Evolutionary conservation across 2,797 vertebrate genomes (phyloP).

Genomic region (Margarornis squamiger): DNA sequence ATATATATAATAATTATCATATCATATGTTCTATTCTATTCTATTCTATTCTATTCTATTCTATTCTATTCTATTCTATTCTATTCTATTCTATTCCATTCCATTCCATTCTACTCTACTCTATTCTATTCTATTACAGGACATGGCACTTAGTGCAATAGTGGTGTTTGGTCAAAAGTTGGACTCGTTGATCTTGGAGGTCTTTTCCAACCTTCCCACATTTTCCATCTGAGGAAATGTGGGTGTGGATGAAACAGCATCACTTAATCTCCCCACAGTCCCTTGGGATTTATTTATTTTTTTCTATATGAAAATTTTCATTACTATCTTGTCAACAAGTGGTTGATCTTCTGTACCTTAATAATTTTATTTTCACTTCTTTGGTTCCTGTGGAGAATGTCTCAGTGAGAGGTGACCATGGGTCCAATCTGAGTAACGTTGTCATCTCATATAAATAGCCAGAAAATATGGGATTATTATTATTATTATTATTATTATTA

Average conservation of each 20-base stretch:
- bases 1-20: no score
- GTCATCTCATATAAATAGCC: neutral
- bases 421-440: neutral
- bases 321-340: neutral
- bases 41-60: neutral
- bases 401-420: fast-evolving
- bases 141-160: neutral
- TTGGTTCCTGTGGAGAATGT: neutral
- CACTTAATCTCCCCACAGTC: fast-evolving
- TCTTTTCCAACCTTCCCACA: neutral
- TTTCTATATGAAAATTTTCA: neutral
- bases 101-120: no score
- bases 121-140: neutral
- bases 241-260: neutral
- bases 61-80: no score
- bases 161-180: neutral
- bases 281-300: neutral
- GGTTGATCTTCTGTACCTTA: neutral
- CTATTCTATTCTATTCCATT: no score
- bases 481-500: no score
- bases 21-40: neutral
- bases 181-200: neutral
- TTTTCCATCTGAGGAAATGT: neutral
- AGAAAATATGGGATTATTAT: neutral
- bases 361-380: neutral